Percentiles rank a stretch among this genome's conserved stretches.
These are phyloP conservation scores for Dermatophagoides farinae DNA, from an alignment of 1,140 invertebrate species.

Conservation along the genomic window DNA sequence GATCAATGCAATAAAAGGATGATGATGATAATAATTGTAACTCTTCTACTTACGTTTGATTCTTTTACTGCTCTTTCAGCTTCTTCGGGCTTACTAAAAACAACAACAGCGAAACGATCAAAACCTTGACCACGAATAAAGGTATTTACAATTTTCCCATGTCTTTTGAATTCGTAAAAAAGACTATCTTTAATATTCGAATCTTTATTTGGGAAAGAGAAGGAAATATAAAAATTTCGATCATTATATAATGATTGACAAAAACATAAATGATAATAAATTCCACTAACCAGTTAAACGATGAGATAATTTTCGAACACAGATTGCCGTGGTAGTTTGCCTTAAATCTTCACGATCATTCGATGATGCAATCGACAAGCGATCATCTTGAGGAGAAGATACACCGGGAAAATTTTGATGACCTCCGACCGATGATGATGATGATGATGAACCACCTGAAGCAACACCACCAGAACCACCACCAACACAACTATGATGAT, in stretches of 20 bases:
- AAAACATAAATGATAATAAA: not conserved
- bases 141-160: conserved; percentile 88
- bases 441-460: not conserved
- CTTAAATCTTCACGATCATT: conserved; percentile 4
- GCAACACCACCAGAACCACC: not conserved
- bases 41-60: conserved; percentile 37
- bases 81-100: conserved; percentile 89
- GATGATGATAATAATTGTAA: not conserved
- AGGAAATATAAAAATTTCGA: not conserved
- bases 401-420: conserved; percentile 5
- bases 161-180: conserved; percentile 95
- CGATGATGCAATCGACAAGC: not conserved
- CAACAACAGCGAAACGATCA: conserved; percentile 64
- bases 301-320: not conserved
- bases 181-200: conserved; percentile 87
- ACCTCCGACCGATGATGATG: too few relatives aligned
- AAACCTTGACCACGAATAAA: conserved; percentile 60
- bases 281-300: not conserved
- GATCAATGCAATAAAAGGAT: not conserved
- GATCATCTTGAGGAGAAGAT: conserved; percentile 3
- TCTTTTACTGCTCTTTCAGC: conserved; percentile 83
- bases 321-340: not conserved
- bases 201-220: conserved; percentile 34
- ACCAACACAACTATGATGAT: not conserved
- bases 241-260: not conserved